phyloP scores from a whole-genome alignment of 2,888 invertebrate genomes.

The Drosophila rubida region DNA sequence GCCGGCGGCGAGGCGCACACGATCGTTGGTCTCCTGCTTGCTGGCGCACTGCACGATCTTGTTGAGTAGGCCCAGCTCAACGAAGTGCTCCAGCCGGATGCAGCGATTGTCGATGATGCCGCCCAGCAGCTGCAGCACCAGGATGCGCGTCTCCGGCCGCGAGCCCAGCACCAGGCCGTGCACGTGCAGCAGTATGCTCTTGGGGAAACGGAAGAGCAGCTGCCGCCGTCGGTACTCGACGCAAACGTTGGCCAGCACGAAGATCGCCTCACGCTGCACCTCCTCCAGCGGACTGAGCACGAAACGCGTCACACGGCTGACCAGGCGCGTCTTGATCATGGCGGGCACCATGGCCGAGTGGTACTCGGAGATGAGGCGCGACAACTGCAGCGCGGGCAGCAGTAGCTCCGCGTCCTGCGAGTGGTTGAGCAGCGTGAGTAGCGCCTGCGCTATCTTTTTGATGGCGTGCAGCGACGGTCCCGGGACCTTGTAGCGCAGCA shows the following conservation, averaged over 20 bases:
- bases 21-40: constrained; percentile 13
- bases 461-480: constrained; percentile 33
- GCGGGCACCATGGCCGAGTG: constrained; percentile 40
- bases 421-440: constrained; percentile 16
- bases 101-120: constrained; percentile 52
- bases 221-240: constrained; percentile 25
- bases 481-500: constrained; percentile 44
- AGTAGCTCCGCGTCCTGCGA: constrained; percentile 39
- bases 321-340: constrained; percentile 28
- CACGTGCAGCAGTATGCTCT: constrained; percentile 36
- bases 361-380: constrained; percentile 53
- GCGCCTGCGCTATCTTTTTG: constrained; percentile 20
- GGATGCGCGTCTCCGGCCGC: constrained; percentile 23
- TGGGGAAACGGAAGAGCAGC: constrained; percentile 29
- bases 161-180: constrained; percentile 43
- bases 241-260: constrained; percentile 46
- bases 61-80: constrained; percentile 33
- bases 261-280: constrained; percentile 53
- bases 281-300: constrained; percentile 42
- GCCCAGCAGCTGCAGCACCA: constrained; percentile 43
- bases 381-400: constrained; percentile 33
- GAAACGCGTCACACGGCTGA: constrained; percentile 31
- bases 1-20: constrained; percentile 42
- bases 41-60: constrained; percentile 43
- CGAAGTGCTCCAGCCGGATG: constrained; percentile 38